Evolutionary conservation across 2,113 vertebrate species (phyloP), one percentile per base, ranked within the genome.

Genomic region (Labeo catla): DNA sequence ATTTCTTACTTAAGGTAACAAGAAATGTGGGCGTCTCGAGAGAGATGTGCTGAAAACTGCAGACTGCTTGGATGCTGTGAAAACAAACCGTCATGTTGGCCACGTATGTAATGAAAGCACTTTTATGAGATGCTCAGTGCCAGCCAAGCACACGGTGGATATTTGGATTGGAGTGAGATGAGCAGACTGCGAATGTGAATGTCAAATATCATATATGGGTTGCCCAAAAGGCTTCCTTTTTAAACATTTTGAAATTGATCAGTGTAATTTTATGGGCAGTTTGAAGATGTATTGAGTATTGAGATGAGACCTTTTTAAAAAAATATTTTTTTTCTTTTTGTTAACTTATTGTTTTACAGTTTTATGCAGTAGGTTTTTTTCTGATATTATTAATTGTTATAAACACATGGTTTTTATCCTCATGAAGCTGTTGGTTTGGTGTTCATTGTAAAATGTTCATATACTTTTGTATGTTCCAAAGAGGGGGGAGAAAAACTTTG

Each of bases 391-490:
- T 81, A 39, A 84, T 85, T 86, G 70, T 92, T 88, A 83, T 63
- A 68, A 84, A 86, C 89, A 92, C 89, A 87, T 88, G 85, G 88
- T 80, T 54, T 88, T 88, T 89, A 83, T 88, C 43, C 9, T 28
- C 19, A 59, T 76, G n/a, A 52, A 23, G 82, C 86, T 92, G 70
- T 89, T 83, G 86, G 88, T 87, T 92, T 94, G 93, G 63, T 93
- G 91, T 86, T 91, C 91, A 94, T 89, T 34, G 74, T 89, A 90
- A 89, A 91, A 72, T 89, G 65, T 85, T 88, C 76, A 88, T 89
- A 91, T 84, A 91, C 89, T 92, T 94, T 79, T 94, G 88, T 94
- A 93, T 92, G 91, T 94, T 92, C 88, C 92, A 93, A 92, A 93
- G 84, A 90, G 86, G 89, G 85, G 86, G 90, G 36, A 68, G 90